Evolutionary conservation across 2,888 invertebrate species (phyloP).

Genomic region (Azorinus chamasolen): DNA sequence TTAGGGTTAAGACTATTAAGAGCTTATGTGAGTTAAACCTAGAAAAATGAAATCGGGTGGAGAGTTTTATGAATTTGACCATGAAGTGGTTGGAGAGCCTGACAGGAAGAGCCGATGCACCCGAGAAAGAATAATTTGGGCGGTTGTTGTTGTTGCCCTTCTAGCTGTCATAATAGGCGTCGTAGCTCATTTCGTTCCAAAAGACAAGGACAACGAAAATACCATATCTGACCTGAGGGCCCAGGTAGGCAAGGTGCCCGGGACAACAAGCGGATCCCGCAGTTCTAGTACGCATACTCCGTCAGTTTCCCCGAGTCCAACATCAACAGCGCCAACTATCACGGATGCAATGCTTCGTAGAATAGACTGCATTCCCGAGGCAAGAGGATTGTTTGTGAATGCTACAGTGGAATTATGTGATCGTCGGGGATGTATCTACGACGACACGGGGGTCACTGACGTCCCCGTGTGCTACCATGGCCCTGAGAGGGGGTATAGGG

Average conservation of each 20-base stretch:
- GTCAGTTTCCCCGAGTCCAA: too few species aligned
- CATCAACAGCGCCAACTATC: slow-evolving; percentile 3
- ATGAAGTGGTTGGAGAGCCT: too few species aligned
- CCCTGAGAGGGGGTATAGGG: slow-evolving; percentile 62
- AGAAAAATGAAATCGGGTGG: too few species aligned
- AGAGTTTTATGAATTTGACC: too few species aligned
- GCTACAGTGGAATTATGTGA: slow-evolving; percentile 65
- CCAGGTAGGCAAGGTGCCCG: slow-evolving; percentile 7
- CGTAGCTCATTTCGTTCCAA: slow-evolving; percentile 56
- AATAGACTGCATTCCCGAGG: slow-evolving; percentile 73
- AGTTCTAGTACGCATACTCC: too few species aligned
- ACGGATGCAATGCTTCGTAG: slow-evolving; percentile 42
- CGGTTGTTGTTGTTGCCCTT: slow-evolving; percentile 45
- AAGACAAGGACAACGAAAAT: slow-evolving; percentile 27
- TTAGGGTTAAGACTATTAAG: too few species aligned
- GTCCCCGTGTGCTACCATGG: slow-evolving; percentile 65
- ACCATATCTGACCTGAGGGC: slow-evolving; percentile 6
- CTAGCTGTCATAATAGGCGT: slow-evolving; percentile 66
- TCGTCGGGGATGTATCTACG: slow-evolving; percentile 64
- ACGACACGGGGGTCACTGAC: slow-evolving; percentile 1
- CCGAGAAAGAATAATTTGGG: slow-evolving; percentile 54
- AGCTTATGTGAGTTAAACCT: too few species aligned
- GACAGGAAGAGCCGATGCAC: slow-evolving; percentile 7
- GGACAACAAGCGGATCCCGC: too few species aligned
- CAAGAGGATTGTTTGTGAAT: slow-evolving; percentile 44